Base-by-base conservation (phyloP, 2,888 invertebrate species). In the Lapara coniferarum region DNA sequence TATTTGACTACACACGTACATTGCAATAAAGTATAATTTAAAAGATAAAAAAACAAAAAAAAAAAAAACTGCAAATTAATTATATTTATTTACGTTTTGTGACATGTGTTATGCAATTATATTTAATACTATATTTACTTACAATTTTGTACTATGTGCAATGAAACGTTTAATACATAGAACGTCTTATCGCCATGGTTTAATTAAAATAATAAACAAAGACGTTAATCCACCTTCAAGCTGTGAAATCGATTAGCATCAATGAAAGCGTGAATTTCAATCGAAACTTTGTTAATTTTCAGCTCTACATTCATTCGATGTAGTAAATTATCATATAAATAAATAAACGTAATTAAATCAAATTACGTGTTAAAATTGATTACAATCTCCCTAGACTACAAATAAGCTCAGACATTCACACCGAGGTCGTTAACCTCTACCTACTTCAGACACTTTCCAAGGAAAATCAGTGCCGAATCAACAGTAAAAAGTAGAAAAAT, bases 181-280 rank as follows among this genome's bases (percentile, higher is more conserved):
- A 37, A 7, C 37, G 8, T 37, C 37, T 37, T 37, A 52, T n/a
- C 52, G 52, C 52, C 1, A 52, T 4, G n/a, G n/a, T 52, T 14
- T 14, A 14, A 52, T 13, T 16, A 53, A 53, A 53, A 16, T 19
- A 55, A 16, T 55, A 19, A 19, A 55, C 55, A 55, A 55, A 55
- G 12, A 19, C 19, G 10, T 55, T 53, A 5, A 53, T 53, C 53
- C 8, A 53, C 6, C 53, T 6, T 16, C 16, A 16, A 53, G 16
- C 5, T 10, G n/a, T 16, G 19, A 12, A 55, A 55, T 19, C 52
- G 51, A 52, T 25, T 25, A 66, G 37, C n/a, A 37, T 16, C 37
- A 53, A 66, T 12, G 66, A 66, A 66, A 66, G 53, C 66, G 66
- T 66, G 55, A 55, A 55, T 55, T 55, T 19, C 12, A 55, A 55